Percentiles rank a stretch among this genome's conserved stretches.
Conservation (phyloP, 2,888 invertebrate genomes). For the Lepetodrilus schrolli region DNA sequence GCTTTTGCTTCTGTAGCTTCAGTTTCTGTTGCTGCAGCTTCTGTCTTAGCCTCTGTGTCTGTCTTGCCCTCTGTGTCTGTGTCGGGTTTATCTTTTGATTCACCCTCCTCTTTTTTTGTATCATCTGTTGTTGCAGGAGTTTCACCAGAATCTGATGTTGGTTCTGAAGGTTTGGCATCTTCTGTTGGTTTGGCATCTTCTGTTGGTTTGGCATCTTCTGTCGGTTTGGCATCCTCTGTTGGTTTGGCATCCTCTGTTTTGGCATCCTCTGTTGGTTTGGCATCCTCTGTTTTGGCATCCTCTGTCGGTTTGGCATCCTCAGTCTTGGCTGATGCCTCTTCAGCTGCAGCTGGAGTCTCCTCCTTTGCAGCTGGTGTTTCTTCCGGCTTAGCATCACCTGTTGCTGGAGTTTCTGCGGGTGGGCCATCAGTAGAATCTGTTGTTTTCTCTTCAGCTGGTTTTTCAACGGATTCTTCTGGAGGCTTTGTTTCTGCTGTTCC, state of each 20-base stretch:
- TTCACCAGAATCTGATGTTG: background rate
- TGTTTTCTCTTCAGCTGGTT: background rate
- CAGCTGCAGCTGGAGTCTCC: slow-evolving; percentile 12
- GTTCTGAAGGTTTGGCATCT: too few species aligned
- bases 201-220: background rate
- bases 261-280: background rate
- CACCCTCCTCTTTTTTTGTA: background rate
- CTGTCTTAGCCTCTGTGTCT: background rate
- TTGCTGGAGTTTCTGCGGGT: background rate
- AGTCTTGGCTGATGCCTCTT: slow-evolving; percentile 5
- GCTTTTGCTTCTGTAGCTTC: background rate
- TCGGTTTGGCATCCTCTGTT: background rate
- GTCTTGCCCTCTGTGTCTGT: background rate
- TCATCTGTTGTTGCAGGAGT: background rate
- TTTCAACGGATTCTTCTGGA: background rate
- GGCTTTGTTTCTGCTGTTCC: background rate
- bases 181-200: too few species aligned
- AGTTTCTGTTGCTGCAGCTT: background rate
- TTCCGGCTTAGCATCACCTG: background rate
- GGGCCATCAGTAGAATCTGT: background rate
- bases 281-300: background rate
- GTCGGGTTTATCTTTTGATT: background rate
- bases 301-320: background rate
- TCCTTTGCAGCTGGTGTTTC: slow-evolving; percentile 15
- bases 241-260: background rate